Base-by-base conservation (phyloP, 2,113 vertebrate species). In the Bostrychus sinensis region DNA sequence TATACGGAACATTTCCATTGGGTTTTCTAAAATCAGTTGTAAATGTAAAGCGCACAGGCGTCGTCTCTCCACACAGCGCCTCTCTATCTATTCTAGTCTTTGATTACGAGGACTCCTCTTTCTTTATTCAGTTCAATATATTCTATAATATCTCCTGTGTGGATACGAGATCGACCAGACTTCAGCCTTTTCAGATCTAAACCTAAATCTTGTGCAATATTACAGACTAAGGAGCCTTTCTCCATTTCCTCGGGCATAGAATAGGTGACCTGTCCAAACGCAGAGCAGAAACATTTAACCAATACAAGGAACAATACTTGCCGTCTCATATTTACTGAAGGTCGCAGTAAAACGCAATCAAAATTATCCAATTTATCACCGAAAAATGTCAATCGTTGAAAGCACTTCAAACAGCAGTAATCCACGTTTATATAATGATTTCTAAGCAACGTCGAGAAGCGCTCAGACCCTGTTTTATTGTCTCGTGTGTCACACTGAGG, bases 51-150 rank as follows among this genome's bases (percentile, higher is more conserved):
- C 66, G 22, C 93, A 94, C 0, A n/a, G 89, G 87, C 1, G 88
- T 83, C 0, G 41, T 45, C 11, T 89, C 80, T 5, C 74, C 84
- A 7, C 94, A 95, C 41, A 91, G 45, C 61, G 71, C 64, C 67
- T 91, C 89, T 71, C 72, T 86, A 82, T 89, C 86, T 81, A 95
- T 88, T 77, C 84, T 91, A n/a, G 22, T 91, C 86, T 45, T 82
- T 91, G 32, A 94, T 70, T 5, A 81, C 54, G 57, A 94, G 78
- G 38, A 86, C 34, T 45, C 73, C 86, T 0, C 70, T 89, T 0
- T 79, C 66, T 32, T 58, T 67, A 45, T 87, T 80, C 93, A 65
- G 54, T 86, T n/a, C 83, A 34, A 93, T 82, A 78, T 89, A 84
- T 7, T 91, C 82, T 48, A 57, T 50, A 7, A 83, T 87, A 34